Evolutionary conservation across 2,888 invertebrate species (phyloP).

Genomic region (Noctua janthe): DNA sequence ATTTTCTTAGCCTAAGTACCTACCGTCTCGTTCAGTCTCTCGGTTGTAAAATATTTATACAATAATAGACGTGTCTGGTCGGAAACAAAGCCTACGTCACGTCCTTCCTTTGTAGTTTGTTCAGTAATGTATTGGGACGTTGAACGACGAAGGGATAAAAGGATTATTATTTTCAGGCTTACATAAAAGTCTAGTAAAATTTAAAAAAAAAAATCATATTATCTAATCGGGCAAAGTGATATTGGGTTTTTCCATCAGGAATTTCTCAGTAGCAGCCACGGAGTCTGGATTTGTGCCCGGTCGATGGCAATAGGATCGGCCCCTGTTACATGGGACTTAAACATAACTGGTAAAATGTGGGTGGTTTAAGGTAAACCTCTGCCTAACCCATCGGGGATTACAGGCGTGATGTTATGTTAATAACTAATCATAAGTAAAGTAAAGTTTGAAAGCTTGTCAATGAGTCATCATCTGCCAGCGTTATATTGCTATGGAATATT

Average conservation of each 20-base stretch:
- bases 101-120: slow-evolving; percentile 25
- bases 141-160: not conserved
- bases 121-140: slow-evolving; percentile 11
- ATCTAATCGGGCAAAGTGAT: not conserved
- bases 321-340: no score
- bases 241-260: no score
- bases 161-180: slow-evolving; percentile 1
- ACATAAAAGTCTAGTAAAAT: not conserved
- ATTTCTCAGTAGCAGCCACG: no score
- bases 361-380: no score
- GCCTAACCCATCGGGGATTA: no score
- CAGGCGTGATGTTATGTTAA: no score
- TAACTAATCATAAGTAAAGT: no score
- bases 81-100: slow-evolving; percentile 18
- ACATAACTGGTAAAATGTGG: no score
- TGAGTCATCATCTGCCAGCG: no score
- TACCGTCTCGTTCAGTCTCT: not conserved
- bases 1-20: not conserved
- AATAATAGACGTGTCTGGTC: not conserved
- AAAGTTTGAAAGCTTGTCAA: not conserved
- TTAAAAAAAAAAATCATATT: not conserved
- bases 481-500: not conserved
- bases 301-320: no score
- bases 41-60: slow-evolving; percentile 30
- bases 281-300: no score